phyloP scores from a whole-genome alignment of 2,888 invertebrate genomes.

The Ichneumon xanthorius region DNA sequence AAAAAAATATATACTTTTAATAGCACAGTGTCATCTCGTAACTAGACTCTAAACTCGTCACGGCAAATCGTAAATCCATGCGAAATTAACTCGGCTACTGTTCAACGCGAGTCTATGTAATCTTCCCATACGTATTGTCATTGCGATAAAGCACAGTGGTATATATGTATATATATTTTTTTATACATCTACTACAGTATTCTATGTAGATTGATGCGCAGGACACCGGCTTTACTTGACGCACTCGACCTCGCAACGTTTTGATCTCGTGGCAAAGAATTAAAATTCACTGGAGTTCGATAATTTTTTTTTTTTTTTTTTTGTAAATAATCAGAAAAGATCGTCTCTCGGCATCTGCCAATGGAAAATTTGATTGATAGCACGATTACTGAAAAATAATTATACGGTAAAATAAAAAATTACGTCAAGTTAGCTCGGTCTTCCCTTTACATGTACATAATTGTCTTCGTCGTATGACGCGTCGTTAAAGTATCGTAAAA shows the following conservation, averaged over 20 bases:
- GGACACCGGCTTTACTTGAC: constrained; percentile 1
- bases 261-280: not conserved
- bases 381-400: not conserved
- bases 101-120: constrained; percentile 26
- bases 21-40: constrained; percentile 15
- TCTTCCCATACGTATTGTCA: constrained; percentile 68
- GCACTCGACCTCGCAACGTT: not conserved
- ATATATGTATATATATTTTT: constrained; percentile 35
- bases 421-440: not conserved
- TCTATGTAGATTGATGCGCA: constrained; percentile 6
- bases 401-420: not conserved
- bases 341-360: not conserved
- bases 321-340: not conserved
- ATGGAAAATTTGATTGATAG: not conserved
- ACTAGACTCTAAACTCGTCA: constrained; percentile 1
- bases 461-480: constrained; percentile 43
- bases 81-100: constrained; percentile 27
- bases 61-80: constrained; percentile 21
- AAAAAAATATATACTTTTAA: constrained; percentile 1
- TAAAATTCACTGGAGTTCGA: not conserved
- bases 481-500: constrained; percentile 45
- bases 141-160: constrained; percentile 71
- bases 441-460: constrained; percentile 23
- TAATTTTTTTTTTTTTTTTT: not conserved
- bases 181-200: constrained; percentile 8